These are phyloP conservation scores for Entomobrya multifasciata DNA, from an alignment of 2,888 invertebrate species.

Conservation along the genomic window DNA sequence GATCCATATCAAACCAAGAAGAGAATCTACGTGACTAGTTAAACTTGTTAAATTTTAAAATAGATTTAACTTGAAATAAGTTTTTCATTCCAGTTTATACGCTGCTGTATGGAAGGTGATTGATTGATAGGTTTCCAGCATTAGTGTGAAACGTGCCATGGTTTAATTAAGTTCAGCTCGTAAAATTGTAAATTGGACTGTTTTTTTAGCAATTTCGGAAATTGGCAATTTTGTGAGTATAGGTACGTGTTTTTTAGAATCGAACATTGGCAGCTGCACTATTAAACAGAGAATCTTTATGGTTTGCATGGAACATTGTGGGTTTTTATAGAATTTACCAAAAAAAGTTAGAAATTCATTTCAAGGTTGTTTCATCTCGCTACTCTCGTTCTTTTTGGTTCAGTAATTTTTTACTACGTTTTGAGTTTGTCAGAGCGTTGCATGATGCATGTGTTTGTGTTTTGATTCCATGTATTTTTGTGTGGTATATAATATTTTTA, in stretches of 20 bases:
- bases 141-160: slow-evolving; percentile 34
- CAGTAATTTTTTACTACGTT: slow-evolving; percentile 32
- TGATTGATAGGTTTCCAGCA: slow-evolving; percentile 12
- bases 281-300: no score
- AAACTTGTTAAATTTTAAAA: neutral
- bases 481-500: neutral
- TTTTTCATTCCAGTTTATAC: neutral
- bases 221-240: neutral
- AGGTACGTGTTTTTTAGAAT: neutral
- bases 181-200: slow-evolving; percentile 16
- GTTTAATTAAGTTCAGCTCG: slow-evolving; percentile 50
- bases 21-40: neutral
- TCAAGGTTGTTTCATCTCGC: slow-evolving; percentile 50
- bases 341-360: neutral
- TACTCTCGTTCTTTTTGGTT: slow-evolving; percentile 45
- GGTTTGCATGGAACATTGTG: neutral
- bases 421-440: neutral
- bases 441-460: neutral
- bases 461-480: neutral
- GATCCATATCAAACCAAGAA: neutral
- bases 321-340: neutral
- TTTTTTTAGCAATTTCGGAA: neutral
- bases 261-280: neutral
- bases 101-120: slow-evolving; percentile 14
- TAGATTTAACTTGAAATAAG: neutral